These are phyloP conservation scores for Melanogrammus aeglefinus DNA, from an alignment of 2,797 vertebrate genomes.

Conservation along the genomic window DNA sequence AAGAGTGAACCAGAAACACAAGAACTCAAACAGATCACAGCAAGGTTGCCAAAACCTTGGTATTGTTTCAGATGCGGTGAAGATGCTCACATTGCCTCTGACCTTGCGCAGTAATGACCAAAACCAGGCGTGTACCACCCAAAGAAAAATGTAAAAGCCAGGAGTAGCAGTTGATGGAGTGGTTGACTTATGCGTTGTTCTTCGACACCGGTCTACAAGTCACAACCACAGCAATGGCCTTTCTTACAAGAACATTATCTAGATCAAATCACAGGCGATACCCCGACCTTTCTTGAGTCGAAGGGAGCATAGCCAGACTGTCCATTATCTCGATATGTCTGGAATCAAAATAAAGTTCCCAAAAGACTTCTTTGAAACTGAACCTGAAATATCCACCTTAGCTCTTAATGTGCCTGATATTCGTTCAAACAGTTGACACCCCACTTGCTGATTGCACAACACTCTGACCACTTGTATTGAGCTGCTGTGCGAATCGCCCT, in stretches of 20 bases:
- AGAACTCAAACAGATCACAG: too few species aligned
- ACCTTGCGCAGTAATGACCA: too few species aligned
- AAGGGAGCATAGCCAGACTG: slow-evolving; percentile 9
- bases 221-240: background rate
- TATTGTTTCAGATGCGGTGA: too few species aligned
- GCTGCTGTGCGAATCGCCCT: too few species aligned
- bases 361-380: slow-evolving; percentile 17
- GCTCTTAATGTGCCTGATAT: slow-evolving; percentile 16
- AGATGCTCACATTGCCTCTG: too few species aligned
- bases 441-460: background rate
- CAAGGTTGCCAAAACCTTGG: too few species aligned
- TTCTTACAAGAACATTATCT: background rate
- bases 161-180: too few species aligned
- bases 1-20: too few species aligned
- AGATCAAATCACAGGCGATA: background rate
- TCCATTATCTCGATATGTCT: slow-evolving; percentile 12
- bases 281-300: background rate
- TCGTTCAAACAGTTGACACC: slow-evolving; percentile 9
- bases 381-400: slow-evolving; percentile 24
- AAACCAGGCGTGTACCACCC: too few species aligned
- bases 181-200: too few species aligned
- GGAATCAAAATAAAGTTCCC: slow-evolving; percentile 18
- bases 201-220: background rate
- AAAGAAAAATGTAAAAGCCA: too few species aligned
- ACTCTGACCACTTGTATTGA: too few species aligned